Evolutionary conservation across 2,888 invertebrate species (phyloP).

Genomic region (Slavum lentiscoides): DNA sequence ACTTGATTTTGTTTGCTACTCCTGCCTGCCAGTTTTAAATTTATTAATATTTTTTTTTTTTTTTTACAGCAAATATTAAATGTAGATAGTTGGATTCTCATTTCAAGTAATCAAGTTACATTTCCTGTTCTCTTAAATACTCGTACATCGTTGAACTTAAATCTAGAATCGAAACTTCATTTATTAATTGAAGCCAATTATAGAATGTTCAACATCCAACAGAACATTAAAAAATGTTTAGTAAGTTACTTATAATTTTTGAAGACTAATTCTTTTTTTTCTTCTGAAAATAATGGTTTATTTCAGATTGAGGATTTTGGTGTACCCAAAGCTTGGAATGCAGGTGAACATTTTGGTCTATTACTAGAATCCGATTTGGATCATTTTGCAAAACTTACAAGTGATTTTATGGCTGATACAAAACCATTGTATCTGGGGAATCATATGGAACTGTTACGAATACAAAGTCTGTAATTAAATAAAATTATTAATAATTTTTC

Average conservation of each 20-base stretch:
- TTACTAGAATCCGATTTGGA: slow-evolving; percentile 78
- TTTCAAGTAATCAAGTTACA: slow-evolving; percentile 59
- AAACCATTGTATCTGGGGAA: slow-evolving; percentile 72
- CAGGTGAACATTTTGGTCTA: slow-evolving; percentile 73
- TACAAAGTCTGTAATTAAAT: slow-evolving; percentile 71
- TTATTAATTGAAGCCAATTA: slow-evolving; percentile 52
- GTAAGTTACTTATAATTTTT: slow-evolving; percentile 19
- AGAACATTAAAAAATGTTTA: slow-evolving; percentile 26
- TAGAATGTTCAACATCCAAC: not conserved
- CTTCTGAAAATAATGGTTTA: slow-evolving; percentile 10
- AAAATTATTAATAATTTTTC: not conserved
- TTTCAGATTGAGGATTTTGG: slow-evolving; percentile 78
- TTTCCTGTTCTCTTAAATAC: slow-evolving; percentile 58
- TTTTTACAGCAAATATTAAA: slow-evolving; percentile 61
- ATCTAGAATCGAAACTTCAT: slow-evolving; percentile 41
- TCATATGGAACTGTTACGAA: slow-evolving; percentile 72
- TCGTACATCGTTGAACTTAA: slow-evolving; percentile 29
- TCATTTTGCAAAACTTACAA: slow-evolving; percentile 72
- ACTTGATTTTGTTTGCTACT: not conserved
- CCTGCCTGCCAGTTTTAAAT: not conserved
- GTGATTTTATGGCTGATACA: slow-evolving; percentile 72
- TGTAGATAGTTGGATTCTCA: slow-evolving; percentile 61
- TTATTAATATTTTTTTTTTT: slow-evolving; percentile 10
- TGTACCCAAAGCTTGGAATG: slow-evolving; percentile 78
- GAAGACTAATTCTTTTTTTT: not conserved